Conservation (phyloP, 2,888 invertebrate genomes). For the Microctonus brassicae region DNA sequence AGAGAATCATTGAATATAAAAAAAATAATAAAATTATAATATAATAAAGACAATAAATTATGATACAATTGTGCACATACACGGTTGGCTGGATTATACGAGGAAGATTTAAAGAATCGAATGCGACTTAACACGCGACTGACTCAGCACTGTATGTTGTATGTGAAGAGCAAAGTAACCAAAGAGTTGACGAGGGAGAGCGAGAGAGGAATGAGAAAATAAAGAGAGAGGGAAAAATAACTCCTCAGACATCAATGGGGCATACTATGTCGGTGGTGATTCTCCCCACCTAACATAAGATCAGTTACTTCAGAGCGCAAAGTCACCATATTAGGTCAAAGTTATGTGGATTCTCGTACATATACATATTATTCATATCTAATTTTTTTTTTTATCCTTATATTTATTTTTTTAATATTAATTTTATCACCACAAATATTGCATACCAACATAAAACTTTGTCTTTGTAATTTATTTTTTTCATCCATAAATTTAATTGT, state of each 20-base stretch:
- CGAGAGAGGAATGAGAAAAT: not conserved
- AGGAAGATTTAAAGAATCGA: constrained; percentile 38
- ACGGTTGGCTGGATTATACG: not conserved
- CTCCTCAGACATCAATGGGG: constrained; percentile 49
- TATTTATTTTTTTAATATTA: not conserved
- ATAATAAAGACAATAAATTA: no score
- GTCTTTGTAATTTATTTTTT: no score
- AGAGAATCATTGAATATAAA: not conserved
- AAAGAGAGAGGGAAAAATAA: constrained; percentile 34
- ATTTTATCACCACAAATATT: not conserved
- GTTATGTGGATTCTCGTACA: constrained; percentile 66
- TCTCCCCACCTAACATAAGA: constrained; percentile 25
- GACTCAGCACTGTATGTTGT: constrained; percentile 59
- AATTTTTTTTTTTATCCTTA: not conserved
- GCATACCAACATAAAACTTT: no score
- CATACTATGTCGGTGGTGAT: constrained; percentile 40
- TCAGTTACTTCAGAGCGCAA: constrained; percentile 39
- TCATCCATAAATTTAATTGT: not conserved
- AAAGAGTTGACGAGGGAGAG: not conserved
- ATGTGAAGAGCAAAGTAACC: not conserved
- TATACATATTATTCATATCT: constrained; percentile 43
- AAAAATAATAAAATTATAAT: not conserved
- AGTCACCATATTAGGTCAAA: constrained; percentile 69
- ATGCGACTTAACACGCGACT: constrained; percentile 65
- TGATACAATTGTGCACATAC: not conserved